Conservation (phyloP, 1,140 invertebrate genomes). For the Hyles euphorbiae region DNA sequence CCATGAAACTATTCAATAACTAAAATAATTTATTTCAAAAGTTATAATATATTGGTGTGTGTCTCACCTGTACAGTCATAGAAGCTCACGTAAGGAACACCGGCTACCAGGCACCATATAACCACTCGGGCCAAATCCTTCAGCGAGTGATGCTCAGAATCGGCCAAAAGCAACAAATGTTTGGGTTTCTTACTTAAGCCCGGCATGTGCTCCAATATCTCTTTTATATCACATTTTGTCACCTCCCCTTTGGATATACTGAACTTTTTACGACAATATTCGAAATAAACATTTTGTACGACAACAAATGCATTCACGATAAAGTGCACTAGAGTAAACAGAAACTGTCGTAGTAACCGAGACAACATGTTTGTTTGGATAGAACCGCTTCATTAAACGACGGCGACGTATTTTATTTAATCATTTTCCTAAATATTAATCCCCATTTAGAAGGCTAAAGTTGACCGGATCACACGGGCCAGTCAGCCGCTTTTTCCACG, state of each 20-base stretch:
- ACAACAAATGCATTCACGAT: constrained; percentile 65
- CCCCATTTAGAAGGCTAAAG: constrained; percentile 8
- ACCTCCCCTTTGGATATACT: constrained; percentile 29
- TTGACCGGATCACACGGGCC: constrained; percentile 43
- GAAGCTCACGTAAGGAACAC: constrained; percentile 81
- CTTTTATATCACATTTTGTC: constrained; percentile 47
- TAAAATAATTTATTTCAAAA: background rate
- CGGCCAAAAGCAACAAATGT: constrained; percentile 61
- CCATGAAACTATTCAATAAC: too few relatives aligned
- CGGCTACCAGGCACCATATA: constrained; percentile 79
- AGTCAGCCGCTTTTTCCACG: constrained; percentile 52
- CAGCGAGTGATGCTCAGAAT: constrained; percentile 47
- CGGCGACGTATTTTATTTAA: constrained; percentile 40
- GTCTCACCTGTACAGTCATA: constrained; percentile 81
- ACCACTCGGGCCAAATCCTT: constrained; percentile 76
- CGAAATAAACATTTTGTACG: constrained; percentile 59
- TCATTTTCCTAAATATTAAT: constrained; percentile 34
- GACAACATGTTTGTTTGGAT: constrained; percentile 50
- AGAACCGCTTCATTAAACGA: constrained; percentile 12
- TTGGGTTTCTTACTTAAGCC: constrained; percentile 52
- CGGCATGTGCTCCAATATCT: constrained; percentile 47
- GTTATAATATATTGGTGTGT: constrained; percentile 4
- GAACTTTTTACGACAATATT: constrained; percentile 41
- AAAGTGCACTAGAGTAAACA: constrained; percentile 59
- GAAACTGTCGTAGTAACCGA: constrained; percentile 44